These are phyloP conservation scores for Sebastes iracundus DNA, from an alignment of 2,797 vertebrate genomes.

Conservation along the genomic window DNA sequence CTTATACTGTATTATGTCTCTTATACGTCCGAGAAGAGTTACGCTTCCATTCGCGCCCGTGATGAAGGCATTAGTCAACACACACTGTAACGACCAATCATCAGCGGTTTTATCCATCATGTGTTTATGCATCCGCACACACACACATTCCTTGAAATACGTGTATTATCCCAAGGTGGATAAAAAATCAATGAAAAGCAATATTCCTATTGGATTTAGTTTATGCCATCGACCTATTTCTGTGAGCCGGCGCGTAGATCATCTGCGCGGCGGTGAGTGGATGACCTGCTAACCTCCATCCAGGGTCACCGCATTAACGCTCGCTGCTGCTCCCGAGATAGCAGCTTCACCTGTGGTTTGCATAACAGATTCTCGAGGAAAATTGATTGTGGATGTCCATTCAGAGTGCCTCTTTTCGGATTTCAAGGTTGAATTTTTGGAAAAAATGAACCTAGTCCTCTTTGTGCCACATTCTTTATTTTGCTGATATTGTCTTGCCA, in stretches of 20 bases:
- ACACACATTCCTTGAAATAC: constrained; percentile 58
- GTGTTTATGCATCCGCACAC: constrained; percentile 59
- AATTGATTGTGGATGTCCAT: neutral
- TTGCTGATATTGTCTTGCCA: neutral
- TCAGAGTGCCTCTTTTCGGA: neutral
- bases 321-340: constrained; percentile 25
- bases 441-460: neutral
- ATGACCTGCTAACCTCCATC: constrained; percentile 69
- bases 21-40: constrained; percentile 63
- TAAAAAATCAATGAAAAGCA: constrained; percentile 81
- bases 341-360: constrained; percentile 15
- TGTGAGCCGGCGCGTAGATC: constrained; percentile 60
- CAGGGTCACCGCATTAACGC: constrained; percentile 54
- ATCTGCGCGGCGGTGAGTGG: constrained; percentile 53
- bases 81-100: constrained; percentile 68
- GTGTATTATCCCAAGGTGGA: constrained; percentile 71
- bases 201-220: constrained; percentile 83
- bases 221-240: constrained; percentile 74
- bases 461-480: neutral
- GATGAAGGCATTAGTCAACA: constrained; percentile 74
- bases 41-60: constrained; percentile 59
- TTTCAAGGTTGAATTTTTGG: neutral
- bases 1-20: constrained; percentile 69
- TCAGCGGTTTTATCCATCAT: constrained; percentile 59
- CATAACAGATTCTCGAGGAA: constrained; percentile 5